Percentiles rank a stretch among this genome's conserved stretches.
These are phyloP conservation scores for Xiphophorus couchianus DNA, from an alignment of 2,113 vertebrate genomes.

Conservation along the genomic window DNA sequence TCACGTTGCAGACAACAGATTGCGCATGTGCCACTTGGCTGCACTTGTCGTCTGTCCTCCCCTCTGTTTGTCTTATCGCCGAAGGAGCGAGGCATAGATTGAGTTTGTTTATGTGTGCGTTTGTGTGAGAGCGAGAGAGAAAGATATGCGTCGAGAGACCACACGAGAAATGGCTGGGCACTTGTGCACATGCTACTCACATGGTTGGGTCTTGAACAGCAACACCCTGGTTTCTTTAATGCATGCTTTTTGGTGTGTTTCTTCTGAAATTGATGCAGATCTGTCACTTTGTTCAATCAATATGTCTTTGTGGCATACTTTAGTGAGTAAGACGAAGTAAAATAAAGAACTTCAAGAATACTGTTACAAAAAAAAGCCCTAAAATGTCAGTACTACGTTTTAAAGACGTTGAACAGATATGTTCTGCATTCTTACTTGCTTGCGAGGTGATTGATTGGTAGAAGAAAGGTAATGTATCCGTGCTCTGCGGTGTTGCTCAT, in stretches of 20 bases:
- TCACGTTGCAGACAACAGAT: conserved; percentile 71
- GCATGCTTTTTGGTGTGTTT: conserved; percentile 38
- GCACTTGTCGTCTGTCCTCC: conserved; percentile 54
- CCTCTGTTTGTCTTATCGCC: conserved; percentile 67
- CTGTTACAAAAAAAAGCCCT: too few relatives aligned
- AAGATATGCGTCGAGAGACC: neutral
- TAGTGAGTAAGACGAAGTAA: too few relatives aligned
- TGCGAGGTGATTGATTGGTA: too few relatives aligned
- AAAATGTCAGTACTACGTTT: too few relatives aligned
- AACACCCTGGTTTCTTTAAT: conserved; percentile 52
- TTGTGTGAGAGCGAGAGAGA: neutral
- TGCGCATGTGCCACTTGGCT: conserved; percentile 74
- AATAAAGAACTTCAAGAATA: too few relatives aligned
- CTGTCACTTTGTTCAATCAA: conserved; percentile 36
- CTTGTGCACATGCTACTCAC: conserved; percentile 58
- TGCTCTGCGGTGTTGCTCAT: neutral
- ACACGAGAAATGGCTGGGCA: conserved; percentile 31
- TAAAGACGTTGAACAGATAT: too few relatives aligned
- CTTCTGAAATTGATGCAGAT: conserved; percentile 39
- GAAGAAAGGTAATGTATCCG: neutral
- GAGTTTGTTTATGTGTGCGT: conserved; percentile 18
- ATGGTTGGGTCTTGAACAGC: conserved; percentile 52
- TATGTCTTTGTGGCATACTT: conserved; percentile 17
- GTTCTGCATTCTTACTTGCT: too few relatives aligned
- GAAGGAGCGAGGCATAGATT: conserved; percentile 43